A percentile compares a stretch with the other conserved stretches of the same genome.
Conservation (phyloP, 2,113 vertebrate genomes). For the Myiopsitta monachus region DNA sequence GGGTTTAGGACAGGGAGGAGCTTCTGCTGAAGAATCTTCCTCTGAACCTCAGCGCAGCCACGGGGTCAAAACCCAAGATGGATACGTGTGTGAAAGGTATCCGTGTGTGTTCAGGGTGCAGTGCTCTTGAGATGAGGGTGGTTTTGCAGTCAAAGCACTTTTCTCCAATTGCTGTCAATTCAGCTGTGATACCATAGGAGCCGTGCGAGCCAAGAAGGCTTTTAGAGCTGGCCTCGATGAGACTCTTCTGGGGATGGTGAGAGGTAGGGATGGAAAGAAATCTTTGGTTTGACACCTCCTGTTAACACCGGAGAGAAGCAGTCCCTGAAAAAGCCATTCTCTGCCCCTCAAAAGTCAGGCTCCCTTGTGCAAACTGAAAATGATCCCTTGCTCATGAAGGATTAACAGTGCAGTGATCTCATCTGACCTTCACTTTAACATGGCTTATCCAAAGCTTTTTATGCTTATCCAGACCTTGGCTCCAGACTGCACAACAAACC, state of each 20-base stretch:
- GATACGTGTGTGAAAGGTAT: background rate
- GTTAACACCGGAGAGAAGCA: background rate
- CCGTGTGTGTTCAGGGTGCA: background rate
- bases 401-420: background rate
- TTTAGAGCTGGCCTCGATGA: background rate
- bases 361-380: background rate
- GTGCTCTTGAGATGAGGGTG: background rate
- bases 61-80: background rate
- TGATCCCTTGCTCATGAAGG: background rate
- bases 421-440: background rate
- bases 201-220: background rate
- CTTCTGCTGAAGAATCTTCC: background rate
- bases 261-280: background rate
- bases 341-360: background rate
- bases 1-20: background rate
- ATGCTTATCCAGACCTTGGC: constrained; percentile 39
- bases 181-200: constrained; percentile 32
- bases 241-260: background rate
- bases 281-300: background rate
- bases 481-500: background rate
- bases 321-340: background rate
- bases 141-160: background rate
- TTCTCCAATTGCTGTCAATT: constrained; percentile 28
- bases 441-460: constrained; percentile 46
- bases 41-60: background rate